Conservation (phyloP, 2,797 vertebrate genomes). For the Heliangelus exortis region DNA sequence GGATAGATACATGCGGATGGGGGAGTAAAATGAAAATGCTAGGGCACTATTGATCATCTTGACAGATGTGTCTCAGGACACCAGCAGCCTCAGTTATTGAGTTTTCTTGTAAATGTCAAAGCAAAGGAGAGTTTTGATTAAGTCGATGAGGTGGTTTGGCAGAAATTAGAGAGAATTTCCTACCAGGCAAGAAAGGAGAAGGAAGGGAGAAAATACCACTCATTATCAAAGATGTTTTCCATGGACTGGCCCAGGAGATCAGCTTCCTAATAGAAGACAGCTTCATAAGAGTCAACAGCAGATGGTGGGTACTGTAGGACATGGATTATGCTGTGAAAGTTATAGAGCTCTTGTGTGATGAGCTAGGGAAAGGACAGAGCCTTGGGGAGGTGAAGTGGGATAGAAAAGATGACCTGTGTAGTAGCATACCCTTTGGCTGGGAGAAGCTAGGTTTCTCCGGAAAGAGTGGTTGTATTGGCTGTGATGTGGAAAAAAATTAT, state of each 20-base stretch:
- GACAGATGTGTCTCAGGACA: background rate
- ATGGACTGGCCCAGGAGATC: background rate
- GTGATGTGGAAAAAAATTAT: background rate
- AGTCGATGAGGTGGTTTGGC: background rate
- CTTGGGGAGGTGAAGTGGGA: background rate
- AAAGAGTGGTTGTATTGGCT: background rate
- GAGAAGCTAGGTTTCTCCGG: background rate
- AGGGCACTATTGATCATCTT: background rate
- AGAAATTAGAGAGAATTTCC: background rate
- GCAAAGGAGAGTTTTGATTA: constrained; percentile 11
- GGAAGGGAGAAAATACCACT: background rate
- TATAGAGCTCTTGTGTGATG: background rate
- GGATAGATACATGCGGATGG: background rate
- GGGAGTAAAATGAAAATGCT: background rate
- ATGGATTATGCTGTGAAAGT: background rate
- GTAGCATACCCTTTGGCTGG: background rate
- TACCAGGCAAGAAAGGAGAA: background rate
- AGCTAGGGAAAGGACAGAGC: background rate
- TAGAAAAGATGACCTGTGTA: background rate
- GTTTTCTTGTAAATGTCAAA: constrained; percentile 23
- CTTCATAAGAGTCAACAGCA: background rate
- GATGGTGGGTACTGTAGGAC: background rate
- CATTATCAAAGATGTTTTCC: background rate
- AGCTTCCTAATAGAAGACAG: background rate
- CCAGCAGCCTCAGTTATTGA: background rate